Evolutionary conservation across 2,113 vertebrate species (phyloP).

Genomic region (Vanacampus margaritifer): DNA sequence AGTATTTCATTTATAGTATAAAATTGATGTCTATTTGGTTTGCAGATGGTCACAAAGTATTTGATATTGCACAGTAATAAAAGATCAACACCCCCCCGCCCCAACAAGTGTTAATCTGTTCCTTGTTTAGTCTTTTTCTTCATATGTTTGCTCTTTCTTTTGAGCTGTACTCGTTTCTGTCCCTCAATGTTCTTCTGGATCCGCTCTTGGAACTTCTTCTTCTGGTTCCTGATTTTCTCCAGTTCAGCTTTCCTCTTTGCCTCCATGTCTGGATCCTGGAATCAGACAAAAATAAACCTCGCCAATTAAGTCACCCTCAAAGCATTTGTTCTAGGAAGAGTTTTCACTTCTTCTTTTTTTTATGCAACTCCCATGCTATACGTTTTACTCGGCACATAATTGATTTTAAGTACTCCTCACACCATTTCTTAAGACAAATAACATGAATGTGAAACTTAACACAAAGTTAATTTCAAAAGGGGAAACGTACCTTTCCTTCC

Average conservation of each 20-base stretch:
- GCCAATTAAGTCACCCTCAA: too few species aligned
- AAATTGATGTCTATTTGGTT: conserved; percentile 31
- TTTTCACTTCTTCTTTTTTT: too few species aligned
- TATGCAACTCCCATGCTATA: too few species aligned
- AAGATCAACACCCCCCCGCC: not conserved
- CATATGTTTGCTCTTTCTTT: conserved; percentile 52
- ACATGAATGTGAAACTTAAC: not conserved
- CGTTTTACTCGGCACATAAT: too few species aligned
- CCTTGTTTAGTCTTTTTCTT: conserved; percentile 5
- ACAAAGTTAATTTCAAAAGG: not conserved
- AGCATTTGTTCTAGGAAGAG: too few species aligned
- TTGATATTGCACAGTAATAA: conserved; percentile 35
- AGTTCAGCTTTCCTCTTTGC: conserved; percentile 83
- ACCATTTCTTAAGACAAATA: too few species aligned
- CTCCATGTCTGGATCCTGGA: conserved; percentile 88
- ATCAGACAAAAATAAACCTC: not conserved
- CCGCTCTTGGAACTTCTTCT: conserved; percentile 74
- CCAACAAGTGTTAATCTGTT: not conserved
- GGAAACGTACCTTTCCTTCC: conserved; percentile 82
- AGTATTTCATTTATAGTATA: conserved; percentile 2
- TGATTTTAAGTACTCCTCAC: too few species aligned
- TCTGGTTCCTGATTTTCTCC: conserved; percentile 80
- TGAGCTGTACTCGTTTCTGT: conserved; percentile 50
- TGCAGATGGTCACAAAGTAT: conserved; percentile 13
- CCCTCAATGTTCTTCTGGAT: conserved; percentile 69